Base-by-base conservation (phyloP, 1,140 invertebrate species). In the Andricus grossulariae region DNA sequence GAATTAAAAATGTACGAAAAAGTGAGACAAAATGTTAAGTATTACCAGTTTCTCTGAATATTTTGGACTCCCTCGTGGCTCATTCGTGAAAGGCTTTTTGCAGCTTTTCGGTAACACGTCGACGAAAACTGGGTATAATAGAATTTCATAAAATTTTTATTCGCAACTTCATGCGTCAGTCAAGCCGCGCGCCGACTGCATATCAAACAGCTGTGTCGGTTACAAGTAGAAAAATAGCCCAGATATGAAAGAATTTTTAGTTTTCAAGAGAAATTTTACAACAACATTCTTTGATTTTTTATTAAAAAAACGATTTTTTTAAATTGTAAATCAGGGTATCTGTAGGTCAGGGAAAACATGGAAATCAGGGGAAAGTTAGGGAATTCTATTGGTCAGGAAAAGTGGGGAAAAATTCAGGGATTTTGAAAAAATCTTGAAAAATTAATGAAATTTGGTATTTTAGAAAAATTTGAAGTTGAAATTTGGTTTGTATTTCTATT, bases 111-210 rank as follows among this genome's bases (percentile, higher is more conserved):
- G 79, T 75, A 74, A 82, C 84, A 88, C 85, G 83, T 87, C 80
- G 76, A 84, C 87, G 89, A 89, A 90, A 88, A 88, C 86, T 86
- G 85, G 72, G 84, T 84, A 82, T 91, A 91, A 91, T 91, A 91
- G 90, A 91, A 91, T 89, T 91, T 91, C 88, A 91, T 91, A 90
- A 91, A 91, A 91, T 90, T 90, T 91, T 91, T 91, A 91, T 91
- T 89, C 89, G 86, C 83, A 88, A 89, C 86, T 91, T 85, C 84
- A 90, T 86, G 89, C 90, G 90, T 91, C 90, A 91, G 88, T 91
- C 90, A 90, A 90, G 89, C 83, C 85, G 80, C 72, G 79, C 88
- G 80, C 84, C 76, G 79, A 80, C 87, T 85, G 90, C 89, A 91
- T 91, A 91, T 89, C 84, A 91, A 91, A 75, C 84, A 90, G 87